Evolutionary conservation across 2,888 invertebrate genomes (phyloP), one percentile per base, ranked within the genome.

Genomic region (Drosophila melanosoma): DNA sequence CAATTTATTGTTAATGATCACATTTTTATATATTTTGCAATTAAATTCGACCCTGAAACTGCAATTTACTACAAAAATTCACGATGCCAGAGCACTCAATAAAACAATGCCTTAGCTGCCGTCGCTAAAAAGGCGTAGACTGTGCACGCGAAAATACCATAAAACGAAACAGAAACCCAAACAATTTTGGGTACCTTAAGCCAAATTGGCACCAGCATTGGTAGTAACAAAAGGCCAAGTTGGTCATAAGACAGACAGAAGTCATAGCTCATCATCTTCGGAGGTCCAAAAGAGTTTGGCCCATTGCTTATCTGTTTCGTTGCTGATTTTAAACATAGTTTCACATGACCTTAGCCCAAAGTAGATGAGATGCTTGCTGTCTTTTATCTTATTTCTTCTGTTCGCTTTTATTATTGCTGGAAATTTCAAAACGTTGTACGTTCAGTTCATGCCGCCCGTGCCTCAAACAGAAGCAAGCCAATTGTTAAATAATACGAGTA

Each of bases 271-370:
- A 85, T 85, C 87, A 85, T 85, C 87, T 67, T 63, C 57, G 65
- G 69, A 59, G 68, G 69, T 67, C 62, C 52, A 60, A 64, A 51
- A 63, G 56, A 57, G 59, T 51, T 75, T 58, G 63, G 76, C 82
- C 74, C 59, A 45, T 42, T 62, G 74, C 67, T 65, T 64, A 58
- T 49, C 70, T 71, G 68, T 59, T 68, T 72, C 54, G 81, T 73
- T 36, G 66, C 42, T 66, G 74, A 36, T 54, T 73, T 64, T 26
- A 64, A 51, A 42, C 53, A 81, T 76, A 82, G 84, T 82, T 87
- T 87, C 87, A 84, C 87, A 87, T 87, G 89, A 87, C 87, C 87
- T 87, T 87, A 88, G 87, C 78, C 78, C 81, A 81, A 72, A 63
- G 80, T 70, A 33, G 61, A 74, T 69, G 69, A 76, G 78, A 61